Conservation (phyloP, 1,140 invertebrate genomes). For the Rhyzopertha dominica region DNA sequence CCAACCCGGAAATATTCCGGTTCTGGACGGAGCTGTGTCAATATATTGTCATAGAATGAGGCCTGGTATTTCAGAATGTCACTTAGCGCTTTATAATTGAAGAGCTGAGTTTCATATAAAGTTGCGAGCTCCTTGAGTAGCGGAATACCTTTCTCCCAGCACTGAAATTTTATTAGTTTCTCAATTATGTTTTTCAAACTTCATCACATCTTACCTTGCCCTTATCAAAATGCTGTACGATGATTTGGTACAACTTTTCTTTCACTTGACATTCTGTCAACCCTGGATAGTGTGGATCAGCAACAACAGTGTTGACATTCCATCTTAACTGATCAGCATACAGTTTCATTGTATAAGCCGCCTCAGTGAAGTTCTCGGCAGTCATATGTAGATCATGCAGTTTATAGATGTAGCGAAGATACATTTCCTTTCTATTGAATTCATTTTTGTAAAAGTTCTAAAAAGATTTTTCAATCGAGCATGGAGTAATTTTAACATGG, state of each 20-base stretch:
- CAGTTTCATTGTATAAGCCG: conserved; percentile 89
- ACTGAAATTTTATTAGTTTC: conserved; percentile 49
- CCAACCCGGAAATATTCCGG: conserved; percentile 96
- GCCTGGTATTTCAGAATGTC: conserved; percentile 80
- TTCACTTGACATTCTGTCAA: conserved; percentile 89
- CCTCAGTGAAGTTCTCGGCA: conserved; percentile 94
- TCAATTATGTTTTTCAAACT: background rate
- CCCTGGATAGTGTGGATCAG: conserved; percentile 60
- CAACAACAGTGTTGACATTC: conserved; percentile 64
- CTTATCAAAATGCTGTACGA: conserved; percentile 90
- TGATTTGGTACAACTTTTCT: conserved; percentile 85
- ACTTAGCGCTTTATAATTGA: conserved; percentile 86
- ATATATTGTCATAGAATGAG: conserved; percentile 85
- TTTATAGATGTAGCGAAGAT: conserved; percentile 94
- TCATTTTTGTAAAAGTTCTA: conserved; percentile 97
- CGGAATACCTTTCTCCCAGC: conserved; percentile 94
- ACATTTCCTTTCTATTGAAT: conserved; percentile 94
- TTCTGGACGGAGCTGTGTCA: conserved; percentile 80
- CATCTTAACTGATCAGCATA: conserved; percentile 90
- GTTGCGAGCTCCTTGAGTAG: conserved; percentile 86
- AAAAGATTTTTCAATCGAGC: conserved; percentile 35
- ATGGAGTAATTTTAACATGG: background rate
- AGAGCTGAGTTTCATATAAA: conserved; percentile 83
- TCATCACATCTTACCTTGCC: conserved; percentile 69
- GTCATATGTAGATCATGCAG: conserved; percentile 89